A percentile compares a stretch with the other conserved stretches of the same genome.
Evolutionary conservation across 2,113 vertebrate genomes (phyloP).

Genomic region (Chascanopsetta lugubris): DNA sequence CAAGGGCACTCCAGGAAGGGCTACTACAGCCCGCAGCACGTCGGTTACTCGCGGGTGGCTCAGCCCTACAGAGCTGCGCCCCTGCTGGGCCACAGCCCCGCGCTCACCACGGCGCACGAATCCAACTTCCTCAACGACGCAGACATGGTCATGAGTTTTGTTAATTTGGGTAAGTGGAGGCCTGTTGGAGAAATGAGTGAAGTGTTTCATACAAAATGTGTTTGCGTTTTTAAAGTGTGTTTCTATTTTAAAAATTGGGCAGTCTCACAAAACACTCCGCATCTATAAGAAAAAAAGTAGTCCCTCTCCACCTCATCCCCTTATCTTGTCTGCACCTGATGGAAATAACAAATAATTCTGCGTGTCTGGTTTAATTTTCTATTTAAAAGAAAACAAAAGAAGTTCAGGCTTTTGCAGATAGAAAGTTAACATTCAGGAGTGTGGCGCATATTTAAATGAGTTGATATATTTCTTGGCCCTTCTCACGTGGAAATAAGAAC

Average conservation of each 20-base stretch:
- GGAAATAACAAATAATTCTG: not conserved
- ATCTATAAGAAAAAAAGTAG: not conserved
- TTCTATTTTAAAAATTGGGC: not conserved
- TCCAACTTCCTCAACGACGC: constrained; percentile 98
- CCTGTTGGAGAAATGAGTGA: constrained; percentile 1
- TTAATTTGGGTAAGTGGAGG: constrained; percentile 92
- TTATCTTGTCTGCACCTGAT: not conserved
- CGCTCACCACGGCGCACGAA: constrained; percentile 90
- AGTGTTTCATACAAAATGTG: too few relatives aligned
- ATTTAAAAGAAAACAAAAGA: not conserved
- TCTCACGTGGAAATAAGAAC: not conserved
- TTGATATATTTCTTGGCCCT: not conserved
- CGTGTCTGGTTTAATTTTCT: not conserved
- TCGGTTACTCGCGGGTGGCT: constrained; percentile 85
- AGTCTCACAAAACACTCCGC: not conserved
- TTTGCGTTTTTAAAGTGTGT: too few relatives aligned
- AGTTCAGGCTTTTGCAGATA: not conserved
- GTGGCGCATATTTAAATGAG: not conserved
- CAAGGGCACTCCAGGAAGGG: constrained; percentile 84
- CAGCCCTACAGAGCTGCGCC: constrained; percentile 81
- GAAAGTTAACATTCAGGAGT: not conserved
- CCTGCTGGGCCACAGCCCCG: constrained; percentile 78
- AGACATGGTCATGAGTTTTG: constrained; percentile 99
- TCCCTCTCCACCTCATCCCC: not conserved
- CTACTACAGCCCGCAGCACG: constrained; percentile 85